A percentile compares a stretch with the other conserved stretches of the same genome.
phyloP scores from a whole-genome alignment of 2,113 vertebrate genomes.

The Paratilapia polleni region DNA sequence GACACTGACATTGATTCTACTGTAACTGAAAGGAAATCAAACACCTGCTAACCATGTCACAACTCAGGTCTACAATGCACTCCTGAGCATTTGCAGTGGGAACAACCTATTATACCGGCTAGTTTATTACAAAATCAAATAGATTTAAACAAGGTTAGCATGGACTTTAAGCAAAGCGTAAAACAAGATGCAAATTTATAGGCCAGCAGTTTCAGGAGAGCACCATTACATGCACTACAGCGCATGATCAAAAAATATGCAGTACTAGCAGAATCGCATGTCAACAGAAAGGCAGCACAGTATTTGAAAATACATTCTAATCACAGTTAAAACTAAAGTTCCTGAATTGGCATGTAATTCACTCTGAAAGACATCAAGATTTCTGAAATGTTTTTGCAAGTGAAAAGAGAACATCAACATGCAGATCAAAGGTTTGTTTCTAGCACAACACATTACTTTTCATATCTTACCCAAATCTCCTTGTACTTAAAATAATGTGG shows the following conservation, averaged over 20 bases:
- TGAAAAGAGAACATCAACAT: neutral
- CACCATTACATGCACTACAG: neutral
- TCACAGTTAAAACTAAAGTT: neutral
- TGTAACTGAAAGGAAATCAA: conserved; percentile 29
- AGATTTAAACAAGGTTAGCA: neutral
- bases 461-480: neutral
- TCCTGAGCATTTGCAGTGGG: neutral
- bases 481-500: neutral
- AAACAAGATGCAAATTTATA: neutral
- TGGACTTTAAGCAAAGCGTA: neutral
- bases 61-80: conserved; percentile 8
- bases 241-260: neutral
- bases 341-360: neutral
- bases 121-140: conserved; percentile 3
- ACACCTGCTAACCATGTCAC: conserved; percentile 34
- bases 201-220: neutral
- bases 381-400: neutral
- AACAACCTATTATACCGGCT: conserved; percentile 9
- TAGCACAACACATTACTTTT: neutral
- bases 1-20: conserved; percentile 47
- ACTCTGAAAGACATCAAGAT: neutral
- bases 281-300: neutral
- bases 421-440: neutral
- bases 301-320: conserved; percentile 5
- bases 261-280: neutral